Percentiles rank a stretch among this genome's conserved stretches.
phyloP scores from a whole-genome alignment of 2,113 vertebrate species.

The Lipophrys pholis region DNA sequence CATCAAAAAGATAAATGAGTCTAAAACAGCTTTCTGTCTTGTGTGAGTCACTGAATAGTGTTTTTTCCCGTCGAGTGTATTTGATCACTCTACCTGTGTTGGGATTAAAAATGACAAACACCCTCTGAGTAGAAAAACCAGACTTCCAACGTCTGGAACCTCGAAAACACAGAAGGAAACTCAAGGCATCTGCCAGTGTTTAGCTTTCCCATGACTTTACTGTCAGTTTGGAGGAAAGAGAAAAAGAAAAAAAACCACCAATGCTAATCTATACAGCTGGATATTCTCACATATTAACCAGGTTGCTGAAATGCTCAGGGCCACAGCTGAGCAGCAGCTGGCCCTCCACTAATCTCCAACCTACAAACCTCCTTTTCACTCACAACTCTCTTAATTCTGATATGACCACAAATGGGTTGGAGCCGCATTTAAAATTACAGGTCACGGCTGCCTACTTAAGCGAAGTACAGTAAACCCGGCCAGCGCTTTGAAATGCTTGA shows the following conservation, averaged over 20 bases:
- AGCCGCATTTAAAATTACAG: constrained; percentile 12
- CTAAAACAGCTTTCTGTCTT: background rate
- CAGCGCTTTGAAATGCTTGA: constrained; percentile 1
- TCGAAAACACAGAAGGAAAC: background rate
- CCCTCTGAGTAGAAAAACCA: no score
- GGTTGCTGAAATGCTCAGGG: constrained; percentile 58
- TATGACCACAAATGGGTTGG: constrained; percentile 31
- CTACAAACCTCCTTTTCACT: constrained; percentile 75
- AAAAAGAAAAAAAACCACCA: constrained; percentile 1
- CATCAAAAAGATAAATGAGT: background rate
- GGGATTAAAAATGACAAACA: background rate
- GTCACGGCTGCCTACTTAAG: background rate
- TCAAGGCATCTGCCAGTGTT: constrained; percentile 10
- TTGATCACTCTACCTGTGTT: background rate
- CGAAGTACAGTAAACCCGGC: background rate
- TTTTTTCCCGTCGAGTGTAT: background rate
- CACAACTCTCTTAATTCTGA: constrained; percentile 53
- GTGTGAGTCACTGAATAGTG: background rate
- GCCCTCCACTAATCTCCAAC: constrained; percentile 74
- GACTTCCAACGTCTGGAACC: no score
- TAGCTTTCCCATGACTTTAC: constrained; percentile 1
- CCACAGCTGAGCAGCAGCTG: constrained; percentile 70
- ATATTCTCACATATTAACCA: constrained; percentile 51
- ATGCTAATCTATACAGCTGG: constrained; percentile 37
- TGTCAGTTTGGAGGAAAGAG: background rate